These are phyloP conservation scores for human (Homo sapiens) DNA, from an alignment of 2,113 vertebrate genomes.

Conservation along the genomic window GRCh38 chr2:51493501-51494000, in stretches of 20 bases:
- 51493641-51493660: neutral
- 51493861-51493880: neutral
- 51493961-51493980: neutral
- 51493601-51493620: neutral
- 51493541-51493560: neutral
- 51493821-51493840: neutral
- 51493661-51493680: neutral
- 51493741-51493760: neutral
- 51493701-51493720: neutral
- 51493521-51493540: neutral
- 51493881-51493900: neutral
- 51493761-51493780: neutral
- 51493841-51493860: neutral
- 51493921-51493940: neutral
- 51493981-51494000: neutral
- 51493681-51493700: neutral
- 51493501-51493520: neutral
- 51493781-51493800: neutral
- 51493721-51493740: neutral
- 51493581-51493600: neutral
- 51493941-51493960: neutral
- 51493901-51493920: neutral
- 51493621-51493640: neutral
- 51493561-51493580: neutral
- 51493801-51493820: neutral